Percentiles rank a stretch among this genome's conserved stretches.
Conservation (phyloP, 1,140 invertebrate genomes). For the Drosophila takahashii region DNA sequence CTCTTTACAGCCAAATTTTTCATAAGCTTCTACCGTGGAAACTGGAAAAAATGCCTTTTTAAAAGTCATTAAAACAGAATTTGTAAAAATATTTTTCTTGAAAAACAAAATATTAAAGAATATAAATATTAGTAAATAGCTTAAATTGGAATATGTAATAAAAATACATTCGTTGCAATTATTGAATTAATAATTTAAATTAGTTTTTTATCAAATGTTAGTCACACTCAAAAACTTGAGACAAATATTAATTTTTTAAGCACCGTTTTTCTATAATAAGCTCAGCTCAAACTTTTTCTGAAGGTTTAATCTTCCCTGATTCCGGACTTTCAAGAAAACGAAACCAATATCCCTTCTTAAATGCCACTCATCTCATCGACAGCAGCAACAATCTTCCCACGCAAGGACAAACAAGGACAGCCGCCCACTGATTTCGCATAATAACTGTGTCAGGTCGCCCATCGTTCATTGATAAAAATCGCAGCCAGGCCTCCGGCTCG, state of each 20-base stretch:
- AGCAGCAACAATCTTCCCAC: slow-evolving; percentile 40
- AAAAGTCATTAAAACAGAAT: no score
- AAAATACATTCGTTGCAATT: no score
- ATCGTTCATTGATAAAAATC: slow-evolving; percentile 77
- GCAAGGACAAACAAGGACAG: slow-evolving; percentile 21
- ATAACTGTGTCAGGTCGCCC: slow-evolving; percentile 47
- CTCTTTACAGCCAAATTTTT: no score
- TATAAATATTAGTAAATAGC: no score
- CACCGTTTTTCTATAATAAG: not conserved
- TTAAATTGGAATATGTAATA: no score
- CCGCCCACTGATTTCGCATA: slow-evolving; percentile 31
- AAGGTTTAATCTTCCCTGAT: slow-evolving; percentile 4
- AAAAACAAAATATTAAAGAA: no score
- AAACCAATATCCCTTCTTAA: slow-evolving; percentile 5
- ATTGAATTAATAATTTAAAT: no score
- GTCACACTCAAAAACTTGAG: not conserved
- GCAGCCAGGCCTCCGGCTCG: slow-evolving; percentile 13
- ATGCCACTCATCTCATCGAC: slow-evolving; percentile 16
- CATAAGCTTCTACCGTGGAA: no score
- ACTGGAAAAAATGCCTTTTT: no score
- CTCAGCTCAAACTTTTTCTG: not conserved
- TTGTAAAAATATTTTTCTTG: no score
- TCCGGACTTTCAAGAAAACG: not conserved
- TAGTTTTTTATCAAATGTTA: no score
- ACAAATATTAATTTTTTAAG: not conserved